Percentiles rank a stretch among this genome's conserved stretches.
These are phyloP conservation scores for Slavum lentiscoides DNA, from an alignment of 2,888 invertebrate genomes.

Conservation along the genomic window DNA sequence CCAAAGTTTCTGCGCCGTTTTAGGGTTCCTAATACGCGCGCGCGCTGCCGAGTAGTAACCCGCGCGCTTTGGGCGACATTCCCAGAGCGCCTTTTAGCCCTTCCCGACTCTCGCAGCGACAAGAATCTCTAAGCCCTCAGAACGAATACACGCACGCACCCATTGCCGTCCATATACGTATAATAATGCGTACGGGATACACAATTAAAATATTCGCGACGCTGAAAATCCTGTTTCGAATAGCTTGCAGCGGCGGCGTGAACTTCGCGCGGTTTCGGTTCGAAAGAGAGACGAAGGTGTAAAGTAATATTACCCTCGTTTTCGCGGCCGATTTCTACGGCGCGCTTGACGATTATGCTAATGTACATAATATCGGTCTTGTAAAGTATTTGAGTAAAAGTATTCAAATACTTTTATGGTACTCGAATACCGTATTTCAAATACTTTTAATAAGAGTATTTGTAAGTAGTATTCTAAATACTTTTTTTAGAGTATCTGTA, in stretches of 20 bases:
- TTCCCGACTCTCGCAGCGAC: slow-evolving; percentile 18
- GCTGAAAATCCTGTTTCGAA: neutral
- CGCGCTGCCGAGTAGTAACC: slow-evolving; percentile 1
- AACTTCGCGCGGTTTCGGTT: slow-evolving; percentile 4
- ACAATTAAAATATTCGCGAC: slow-evolving; percentile 48
- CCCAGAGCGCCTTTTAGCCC: slow-evolving; percentile 46
- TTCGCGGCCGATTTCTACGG: slow-evolving; percentile 26
- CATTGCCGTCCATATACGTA: neutral
- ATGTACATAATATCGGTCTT: too few relatives aligned
- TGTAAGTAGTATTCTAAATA: too few relatives aligned
- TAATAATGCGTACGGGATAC: neutral
- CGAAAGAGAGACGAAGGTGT: neutral
- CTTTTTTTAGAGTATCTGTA: too few relatives aligned
- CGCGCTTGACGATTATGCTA: slow-evolving; percentile 40
- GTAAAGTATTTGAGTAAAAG: too few relatives aligned
- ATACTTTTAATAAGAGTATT: too few relatives aligned
- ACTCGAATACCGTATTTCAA: too few relatives aligned
- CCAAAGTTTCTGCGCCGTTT: slow-evolving; percentile 45
- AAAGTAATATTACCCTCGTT: slow-evolving; percentile 38
- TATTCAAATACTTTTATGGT: too few relatives aligned
- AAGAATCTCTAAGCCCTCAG: slow-evolving; percentile 31
- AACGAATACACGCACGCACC: neutral
- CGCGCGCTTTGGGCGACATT: slow-evolving; percentile 52
- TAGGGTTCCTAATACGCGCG: slow-evolving; percentile 8
- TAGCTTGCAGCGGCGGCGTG: neutral